These are phyloP conservation scores for Torymus aiolomorphi DNA, from an alignment of 2,888 invertebrate genomes.

Conservation along the genomic window DNA sequence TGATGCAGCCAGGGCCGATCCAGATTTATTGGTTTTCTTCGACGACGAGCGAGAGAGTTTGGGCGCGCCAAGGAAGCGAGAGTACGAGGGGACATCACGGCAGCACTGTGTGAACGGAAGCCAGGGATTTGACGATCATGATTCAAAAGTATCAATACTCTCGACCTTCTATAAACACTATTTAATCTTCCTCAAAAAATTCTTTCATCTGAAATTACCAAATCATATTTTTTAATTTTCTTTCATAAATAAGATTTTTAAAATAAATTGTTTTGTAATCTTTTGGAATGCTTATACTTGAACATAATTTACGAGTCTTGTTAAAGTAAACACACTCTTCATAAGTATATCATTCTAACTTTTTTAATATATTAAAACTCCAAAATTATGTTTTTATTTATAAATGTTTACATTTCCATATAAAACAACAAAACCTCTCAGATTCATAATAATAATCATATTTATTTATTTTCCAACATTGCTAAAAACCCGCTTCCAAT, in stretches of 20 bases:
- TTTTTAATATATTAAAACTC: too few species aligned
- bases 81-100: conserved; percentile 45
- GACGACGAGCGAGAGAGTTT: conserved; percentile 43
- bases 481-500: too few species aligned
- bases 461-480: too few species aligned
- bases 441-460: too few species aligned
- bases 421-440: too few species aligned
- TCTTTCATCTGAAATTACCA: conserved; percentile 12
- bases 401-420: too few species aligned
- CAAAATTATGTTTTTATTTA: too few species aligned
- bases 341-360: too few species aligned
- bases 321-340: too few species aligned
- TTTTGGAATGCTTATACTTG: too few species aligned
- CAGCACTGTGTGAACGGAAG: conserved; percentile 72
- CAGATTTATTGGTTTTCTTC: conserved; percentile 73
- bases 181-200: conserved; percentile 30
- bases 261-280: background rate
- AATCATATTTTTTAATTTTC: background rate
- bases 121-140: conserved; percentile 62
- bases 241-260: background rate
- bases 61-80: conserved; percentile 33
- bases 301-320: too few species aligned
- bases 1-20: conserved; percentile 68
- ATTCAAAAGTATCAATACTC: conserved; percentile 50
- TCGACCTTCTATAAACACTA: conserved; percentile 1